A percentile compares a stretch with the other conserved stretches of the same genome.
Conservation (phyloP, 2,888 invertebrate genomes). For the Pseudococcus jackbeardsleyi region DNA sequence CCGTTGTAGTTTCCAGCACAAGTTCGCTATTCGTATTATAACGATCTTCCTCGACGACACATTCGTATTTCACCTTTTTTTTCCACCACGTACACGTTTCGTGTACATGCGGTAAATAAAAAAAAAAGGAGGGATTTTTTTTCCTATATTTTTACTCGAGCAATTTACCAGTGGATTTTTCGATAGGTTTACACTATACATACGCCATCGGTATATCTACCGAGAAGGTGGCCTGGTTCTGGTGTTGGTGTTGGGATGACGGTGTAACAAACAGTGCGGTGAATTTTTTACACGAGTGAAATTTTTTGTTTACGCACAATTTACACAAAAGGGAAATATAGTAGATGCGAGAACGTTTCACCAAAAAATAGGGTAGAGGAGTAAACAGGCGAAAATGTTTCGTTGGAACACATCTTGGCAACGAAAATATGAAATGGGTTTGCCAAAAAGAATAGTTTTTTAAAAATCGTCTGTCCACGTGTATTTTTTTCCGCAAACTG, state of each 20-base stretch:
- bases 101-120: background rate
- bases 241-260: background rate
- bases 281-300: slow-evolving; percentile 17
- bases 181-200: slow-evolving; percentile 3
- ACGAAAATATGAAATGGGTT: background rate
- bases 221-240: too few relatives aligned
- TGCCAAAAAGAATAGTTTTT: slow-evolving; percentile 42
- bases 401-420: background rate
- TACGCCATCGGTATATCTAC: background rate
- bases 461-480: background rate
- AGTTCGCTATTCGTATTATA: background rate
- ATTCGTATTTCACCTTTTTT: slow-evolving; percentile 17
- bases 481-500: background rate
- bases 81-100: background rate
- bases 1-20: background rate
- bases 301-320: slow-evolving; percentile 39
- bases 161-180: background rate
- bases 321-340: slow-evolving; percentile 29
- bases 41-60: slow-evolving; percentile 13
- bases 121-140: background rate
- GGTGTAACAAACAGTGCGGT: background rate
- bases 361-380: background rate
- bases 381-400: background rate
- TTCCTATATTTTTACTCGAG: background rate
- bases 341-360: background rate